Evolutionary conservation across 1,140 invertebrate genomes (phyloP), one percentile per base, ranked within the genome.

Genomic region (Camponotus floridanus): DNA sequence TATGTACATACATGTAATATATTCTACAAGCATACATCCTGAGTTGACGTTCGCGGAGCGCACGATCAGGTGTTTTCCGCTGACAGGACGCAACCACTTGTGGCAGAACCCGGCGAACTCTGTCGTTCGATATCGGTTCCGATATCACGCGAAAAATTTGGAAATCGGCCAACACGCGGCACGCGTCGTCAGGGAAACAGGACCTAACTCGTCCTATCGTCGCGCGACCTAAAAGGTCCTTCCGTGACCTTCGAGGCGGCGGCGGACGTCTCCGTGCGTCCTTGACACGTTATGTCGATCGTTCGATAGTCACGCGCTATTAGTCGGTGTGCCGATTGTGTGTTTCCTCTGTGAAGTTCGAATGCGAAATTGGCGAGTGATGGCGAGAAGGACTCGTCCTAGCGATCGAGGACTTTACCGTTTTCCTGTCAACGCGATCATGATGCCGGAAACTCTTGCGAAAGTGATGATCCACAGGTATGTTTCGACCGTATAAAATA

Each of bases 1-100:
- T 18, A 18, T 15, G 48, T 51, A 51, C 48, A 51, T 51, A 51
- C 18, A 45, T 51, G 48, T 51, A 51, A 48, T 48, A 26, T 21
- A 64, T 31, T 3, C 31, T 13, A 21, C 57, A 39, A n/a, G 13
- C 45, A 21, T 18, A 51, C 26, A 18, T 51, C 7, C 26, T 13
- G 64, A 31, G 51, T 42, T 51, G 9, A 61, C 48, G 4, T 18
- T 64, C 42, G 31, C 31, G 9, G 31, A 8, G 78, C 71, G 55
- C 48, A 42, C n/a, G 64, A 79, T 67, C 67, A 76, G 76, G 78
- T 86, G 65, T 74, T 45, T 26, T 59, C 61, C 64, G 42, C 33
- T 64, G 64, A 85, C 86, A 89, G 88, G 91, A 73, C 92, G 90
- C 93, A 94, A 94, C 94, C 94, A 94, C 94, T 94, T 94, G 94